phyloP scores from a whole-genome alignment of 2,797 vertebrate species.

The Heterohyrax brucei region DNA sequence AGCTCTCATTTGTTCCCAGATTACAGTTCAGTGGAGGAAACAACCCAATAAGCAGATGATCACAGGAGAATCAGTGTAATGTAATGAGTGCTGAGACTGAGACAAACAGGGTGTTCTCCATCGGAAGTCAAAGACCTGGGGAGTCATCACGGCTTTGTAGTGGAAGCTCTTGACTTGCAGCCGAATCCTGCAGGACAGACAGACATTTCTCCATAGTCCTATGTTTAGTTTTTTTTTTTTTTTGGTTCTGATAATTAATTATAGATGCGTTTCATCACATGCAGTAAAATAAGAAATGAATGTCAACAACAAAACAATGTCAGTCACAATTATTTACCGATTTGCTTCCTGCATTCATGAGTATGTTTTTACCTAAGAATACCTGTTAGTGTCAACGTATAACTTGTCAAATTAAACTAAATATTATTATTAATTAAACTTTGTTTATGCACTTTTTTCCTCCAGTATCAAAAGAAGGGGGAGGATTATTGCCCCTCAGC shows the following conservation, averaged over 20 bases:
- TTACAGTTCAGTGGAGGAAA: neutral
- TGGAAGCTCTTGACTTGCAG: neutral
- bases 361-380: conserved; percentile 74
- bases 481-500: neutral
- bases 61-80: fast-evolving
- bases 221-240: neutral
- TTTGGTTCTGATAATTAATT: conserved; percentile 29
- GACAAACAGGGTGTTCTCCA: fast-evolving
- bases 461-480: neutral
- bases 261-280: conserved; percentile 32
- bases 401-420: conserved; percentile 74
- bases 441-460: conserved; percentile 54
- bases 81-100: neutral
- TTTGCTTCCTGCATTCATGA: conserved; percentile 58
- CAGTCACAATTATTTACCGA: conserved; percentile 63
- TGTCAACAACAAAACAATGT: conserved; percentile 38
- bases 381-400: conserved; percentile 64
- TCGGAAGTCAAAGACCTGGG: neutral
- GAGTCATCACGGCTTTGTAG: neutral
- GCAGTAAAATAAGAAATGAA: conserved; percentile 41
- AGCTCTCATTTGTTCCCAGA: neutral
- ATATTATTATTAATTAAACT: conserved; percentile 68
- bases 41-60: neutral
- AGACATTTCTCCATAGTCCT: neutral
- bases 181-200: neutral